Base-by-base conservation (phyloP, 2,113 vertebrate genomes). In the Colinus virginianus region DNA sequence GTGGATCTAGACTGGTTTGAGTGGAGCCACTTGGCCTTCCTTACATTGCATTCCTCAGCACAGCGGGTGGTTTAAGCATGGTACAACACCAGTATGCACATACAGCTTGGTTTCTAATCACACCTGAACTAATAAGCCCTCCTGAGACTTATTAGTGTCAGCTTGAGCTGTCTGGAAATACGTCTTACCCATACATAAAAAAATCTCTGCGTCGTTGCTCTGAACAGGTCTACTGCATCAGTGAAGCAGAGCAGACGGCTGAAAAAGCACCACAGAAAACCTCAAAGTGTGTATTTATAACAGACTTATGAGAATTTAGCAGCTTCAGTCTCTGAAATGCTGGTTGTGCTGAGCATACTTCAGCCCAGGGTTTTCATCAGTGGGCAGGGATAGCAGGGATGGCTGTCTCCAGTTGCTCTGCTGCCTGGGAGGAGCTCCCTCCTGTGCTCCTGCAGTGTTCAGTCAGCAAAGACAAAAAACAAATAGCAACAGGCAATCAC, bases 91-190 rank as follows among this genome's bases (percentile, higher is more conserved):
- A 71, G 68, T 61, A 75, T 56, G 82, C 64, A 88, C 49, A 94
- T 64, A 59, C 63, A 90, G 88, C 72, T 88, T 87, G 71, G 84
- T 88, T 94, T 91, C 88, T 96, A 94, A 96, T 95, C 90, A 95
- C 90, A 96, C 85, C 95, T 94, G 83, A 95, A 83, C 64, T 96
- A 96, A 81, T 90, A 96, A 95, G 90, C 83, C 56, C 95, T 93
- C 93, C 79, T 90, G 96, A 93, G 92, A 95, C 79, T 91, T 91
- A 75, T 75, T 94, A 90, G 71, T 68, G 64, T 93, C 96, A 95
- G 56, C 64, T 78, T 86, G 88, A 94, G 79, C 82, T 93, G 61
- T 51, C 85, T 93, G 79, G 79, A 94, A 94, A 86, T 36, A 69
- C 1, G 0, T 80, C 51, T 86, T 90, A 51, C 72, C 77, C 64